Base-by-base conservation (phyloP, 2,888 invertebrate genomes). In the Busseola fusca region DNA sequence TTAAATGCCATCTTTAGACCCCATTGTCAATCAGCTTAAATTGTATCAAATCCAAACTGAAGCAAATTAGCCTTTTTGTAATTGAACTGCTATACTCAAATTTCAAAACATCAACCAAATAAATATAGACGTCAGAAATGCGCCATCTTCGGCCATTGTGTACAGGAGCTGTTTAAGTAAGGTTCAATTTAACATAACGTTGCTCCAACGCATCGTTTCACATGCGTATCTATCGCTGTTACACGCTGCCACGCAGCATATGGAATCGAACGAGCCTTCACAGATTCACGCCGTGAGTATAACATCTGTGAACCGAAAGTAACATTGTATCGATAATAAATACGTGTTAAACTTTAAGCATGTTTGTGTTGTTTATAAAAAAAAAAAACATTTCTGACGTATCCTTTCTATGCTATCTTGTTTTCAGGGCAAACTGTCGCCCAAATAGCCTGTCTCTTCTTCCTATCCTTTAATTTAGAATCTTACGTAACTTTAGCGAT, bases 121-220 rank as follows among this genome's bases (percentile, higher is more conserved):
- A 72, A 37, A 16, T 45, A 27, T 52, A 64, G 37, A 64, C 82
- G 78, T 78, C 79, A 73, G 65, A 69, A 74, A 82, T 82, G 79
- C 45, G 65, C 64, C 64, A 65, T 4, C 25, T 10, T 45, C 59
- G 69, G 59, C 67, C 69, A 69, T 74, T 66, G 70, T 80, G 69
- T 80, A 74, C 69, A 67, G 57, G 67, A 71, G 71, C 54, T 58
- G 12, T 25, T n/a, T 77, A 77, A 30, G 12, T 65, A 42, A 64
- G 6, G 54, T 27, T 65, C 27, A 56, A 12, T 60, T n/a, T 12
- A 9, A 57, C 12, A 9, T 69, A 72, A 65, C 59, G 45, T 79
- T 74, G 52, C 94, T 99, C 69, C 98, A 98, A 0, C 97, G 97
- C 82, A 97, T 98, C 76, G 98, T 99, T 3, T 97, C 98, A 1